Conservation (phyloP, 1,140 invertebrate genomes). For the Papilio polytes region DNA sequence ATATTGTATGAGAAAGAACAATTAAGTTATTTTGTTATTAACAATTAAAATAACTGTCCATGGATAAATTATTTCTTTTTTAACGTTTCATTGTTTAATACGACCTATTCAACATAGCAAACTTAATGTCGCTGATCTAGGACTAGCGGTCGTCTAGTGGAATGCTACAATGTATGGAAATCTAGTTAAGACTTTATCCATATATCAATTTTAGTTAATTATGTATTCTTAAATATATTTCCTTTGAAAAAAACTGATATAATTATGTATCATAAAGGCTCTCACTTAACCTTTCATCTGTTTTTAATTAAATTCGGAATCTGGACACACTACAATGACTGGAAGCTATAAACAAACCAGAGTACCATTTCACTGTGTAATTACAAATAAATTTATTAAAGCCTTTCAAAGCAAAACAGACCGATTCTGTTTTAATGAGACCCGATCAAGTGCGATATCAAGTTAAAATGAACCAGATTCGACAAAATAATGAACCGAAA, state of each 20-base stretch:
- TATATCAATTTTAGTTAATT: neutral
- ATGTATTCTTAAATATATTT: neutral
- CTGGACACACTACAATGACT: neutral
- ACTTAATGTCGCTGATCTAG: no score
- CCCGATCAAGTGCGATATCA: slow-evolving; percentile 8
- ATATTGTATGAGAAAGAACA: neutral
- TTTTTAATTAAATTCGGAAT: slow-evolving; percentile 17
- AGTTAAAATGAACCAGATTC: slow-evolving; percentile 28
- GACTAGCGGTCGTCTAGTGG: no score
- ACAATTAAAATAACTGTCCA: neutral
- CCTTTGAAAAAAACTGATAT: neutral
- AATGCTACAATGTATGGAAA: no score
- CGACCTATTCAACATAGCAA: no score
- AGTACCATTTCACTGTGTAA: slow-evolving; percentile 21
- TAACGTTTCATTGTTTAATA: no score
- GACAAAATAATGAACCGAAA: slow-evolving; percentile 11
- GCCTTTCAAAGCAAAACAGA: slow-evolving; percentile 12
- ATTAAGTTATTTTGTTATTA: neutral
- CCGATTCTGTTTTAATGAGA: slow-evolving; percentile 29
- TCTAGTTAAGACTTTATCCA: neutral
- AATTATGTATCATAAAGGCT: neutral
- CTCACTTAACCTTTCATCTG: neutral
- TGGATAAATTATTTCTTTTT: neutral
- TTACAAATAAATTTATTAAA: slow-evolving; percentile 32
- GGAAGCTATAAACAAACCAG: slow-evolving; percentile 15